Base-by-base conservation (phyloP, 2,797 vertebrate genomes). In the Aeoliscus strigatus region DNA sequence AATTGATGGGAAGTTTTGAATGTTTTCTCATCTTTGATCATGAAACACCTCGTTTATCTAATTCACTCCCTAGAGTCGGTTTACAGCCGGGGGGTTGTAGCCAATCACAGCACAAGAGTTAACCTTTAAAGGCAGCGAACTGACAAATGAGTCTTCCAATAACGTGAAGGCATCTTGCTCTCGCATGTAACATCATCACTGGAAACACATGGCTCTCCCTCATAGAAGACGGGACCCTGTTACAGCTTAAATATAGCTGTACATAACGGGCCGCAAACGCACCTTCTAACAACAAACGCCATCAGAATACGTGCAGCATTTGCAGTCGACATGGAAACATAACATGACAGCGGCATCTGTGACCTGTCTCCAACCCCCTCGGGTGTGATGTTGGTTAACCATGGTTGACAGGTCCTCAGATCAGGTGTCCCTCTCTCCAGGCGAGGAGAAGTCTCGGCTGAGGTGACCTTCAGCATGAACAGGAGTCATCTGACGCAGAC, bases 401-500 rank as follows among this genome's bases (percentile, higher is more conserved):
- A 26, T 49, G 57, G 60, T 49, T 77, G 80, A 79, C 77, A 60
- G 50, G 47, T 49, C 31, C 55, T 66, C 54, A 60, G 76, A 76
- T 84, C 76, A 68, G 77, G 67, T 81, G 69, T 75, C 77, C 48
- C 31, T 7, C 47, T 31, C 34, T 58, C 52, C 14, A 59, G 15
- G 55, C 33, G 21, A 74, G 62, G 42, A 55, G 55, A 72, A 68
- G 54, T 58, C 60, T 27, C 60, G 24, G 28, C 39, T 9, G 56
- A 73, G 52, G 57, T 61, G 69, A 75, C 66, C 78, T 76, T 53
- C 42, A 45, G 54, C 53, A 69, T 39, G 51, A 72, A 80, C 70
- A 70, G 67, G 48, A 74, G 61, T 52, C 47, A 23, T 23, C 66
- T 56, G 43, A 78, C 78, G 75, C 9, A 25, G 51, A 45, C 30